A percentile compares a stretch with the other conserved stretches of the same genome.
Conservation (phyloP, 2,113 vertebrate species). For the Cromileptes altivelis region DNA sequence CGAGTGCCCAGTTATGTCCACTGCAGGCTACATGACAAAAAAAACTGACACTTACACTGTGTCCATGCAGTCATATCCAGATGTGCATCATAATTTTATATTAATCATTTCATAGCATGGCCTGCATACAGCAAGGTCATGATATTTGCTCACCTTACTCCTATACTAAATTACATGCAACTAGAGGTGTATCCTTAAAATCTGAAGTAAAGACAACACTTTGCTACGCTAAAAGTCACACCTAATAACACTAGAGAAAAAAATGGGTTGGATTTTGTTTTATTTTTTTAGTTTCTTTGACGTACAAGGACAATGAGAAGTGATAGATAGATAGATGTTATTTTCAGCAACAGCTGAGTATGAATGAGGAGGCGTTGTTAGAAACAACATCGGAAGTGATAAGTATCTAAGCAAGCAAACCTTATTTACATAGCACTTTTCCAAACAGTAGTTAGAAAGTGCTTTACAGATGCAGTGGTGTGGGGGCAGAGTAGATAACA, state of each 20-base stretch:
- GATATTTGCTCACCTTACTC: neutral
- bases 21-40: neutral
- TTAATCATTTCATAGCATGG: neutral
- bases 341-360: neutral
- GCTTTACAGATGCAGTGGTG: neutral
- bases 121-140: neutral
- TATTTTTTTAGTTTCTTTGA: neutral
- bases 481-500: neutral
- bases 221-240: too few relatives aligned
- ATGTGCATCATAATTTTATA: neutral
- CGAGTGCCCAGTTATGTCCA: too few relatives aligned
- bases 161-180: neutral
- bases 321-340: too few relatives aligned
- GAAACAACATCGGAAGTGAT: too few relatives aligned
- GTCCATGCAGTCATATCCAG: neutral
- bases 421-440: conserved; percentile 6
- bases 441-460: neutral
- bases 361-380: neutral
- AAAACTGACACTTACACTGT: neutral
- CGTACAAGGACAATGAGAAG: neutral
- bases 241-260: neutral
- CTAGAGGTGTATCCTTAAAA: neutral
- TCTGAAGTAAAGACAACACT: neutral
- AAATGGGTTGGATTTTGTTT: neutral
- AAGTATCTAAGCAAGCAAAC: neutral